phyloP scores from a whole-genome alignment of 2,797 vertebrate species.

The Enteromius argenteus region DNA sequence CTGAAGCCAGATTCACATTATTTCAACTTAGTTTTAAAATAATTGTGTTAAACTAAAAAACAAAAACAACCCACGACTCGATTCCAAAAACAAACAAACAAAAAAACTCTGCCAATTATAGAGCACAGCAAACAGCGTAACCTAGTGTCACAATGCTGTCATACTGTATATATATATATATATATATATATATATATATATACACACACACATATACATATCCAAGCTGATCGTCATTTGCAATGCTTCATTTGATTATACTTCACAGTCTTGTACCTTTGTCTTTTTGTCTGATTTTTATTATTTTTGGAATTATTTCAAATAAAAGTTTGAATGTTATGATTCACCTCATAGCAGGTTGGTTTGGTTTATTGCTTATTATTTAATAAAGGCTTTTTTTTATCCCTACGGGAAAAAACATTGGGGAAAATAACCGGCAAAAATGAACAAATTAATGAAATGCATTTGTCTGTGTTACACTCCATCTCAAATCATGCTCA shows the following conservation, averaged over 20 bases:
- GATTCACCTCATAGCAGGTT: neutral
- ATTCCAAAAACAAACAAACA: too few relatives aligned
- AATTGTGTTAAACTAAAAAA: neutral
- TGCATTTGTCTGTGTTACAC: too few relatives aligned
- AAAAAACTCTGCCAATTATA: too few relatives aligned
- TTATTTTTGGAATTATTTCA: neutral
- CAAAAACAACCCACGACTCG: too few relatives aligned
- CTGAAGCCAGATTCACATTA: neutral
- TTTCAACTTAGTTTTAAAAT: neutral
- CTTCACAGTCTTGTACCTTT: neutral
- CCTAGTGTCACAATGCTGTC: too few relatives aligned
- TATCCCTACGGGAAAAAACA: neutral
- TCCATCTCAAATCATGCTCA: too few relatives aligned
- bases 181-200: too few relatives aligned
- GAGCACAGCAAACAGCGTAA: too few relatives aligned
- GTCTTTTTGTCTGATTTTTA: neutral
- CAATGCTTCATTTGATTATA: neutral
- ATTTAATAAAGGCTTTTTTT: neutral
- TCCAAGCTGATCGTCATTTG: neutral
- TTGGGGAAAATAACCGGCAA: neutral
- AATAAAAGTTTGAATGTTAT: neutral
- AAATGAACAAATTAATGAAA: too few relatives aligned
- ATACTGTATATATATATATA: too few relatives aligned
- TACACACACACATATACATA: too few relatives aligned
- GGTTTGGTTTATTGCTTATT: neutral